These are phyloP conservation scores for Cyprinus carpio DNA, from an alignment of 2,113 vertebrate genomes.

Conservation along the genomic window DNA sequence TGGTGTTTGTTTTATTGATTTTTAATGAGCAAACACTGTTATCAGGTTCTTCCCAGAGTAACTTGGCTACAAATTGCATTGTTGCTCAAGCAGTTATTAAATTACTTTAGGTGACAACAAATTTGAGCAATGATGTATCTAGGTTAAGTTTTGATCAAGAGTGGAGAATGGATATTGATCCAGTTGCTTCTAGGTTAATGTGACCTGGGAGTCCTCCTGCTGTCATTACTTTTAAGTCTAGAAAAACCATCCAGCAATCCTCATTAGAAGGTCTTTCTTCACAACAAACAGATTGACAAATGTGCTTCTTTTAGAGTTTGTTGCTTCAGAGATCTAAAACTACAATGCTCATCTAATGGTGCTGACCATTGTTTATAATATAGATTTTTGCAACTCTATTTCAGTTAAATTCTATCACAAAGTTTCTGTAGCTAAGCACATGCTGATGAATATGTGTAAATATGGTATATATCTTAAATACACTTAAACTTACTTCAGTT, in stretches of 20 bases:
- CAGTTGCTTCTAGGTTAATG: conserved; percentile 7
- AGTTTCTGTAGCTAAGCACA: not conserved
- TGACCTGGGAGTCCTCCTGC: not conserved
- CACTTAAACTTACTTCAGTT: not conserved
- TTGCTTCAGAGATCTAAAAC: not conserved
- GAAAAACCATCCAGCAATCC: not conserved
- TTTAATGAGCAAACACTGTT: conserved; percentile 52
- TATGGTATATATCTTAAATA: not conserved
- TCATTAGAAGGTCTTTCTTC: not conserved
- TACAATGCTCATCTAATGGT: not conserved
- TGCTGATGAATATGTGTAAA: not conserved
- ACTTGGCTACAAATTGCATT: conserved; percentile 52
- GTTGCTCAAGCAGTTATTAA: conserved; percentile 56
- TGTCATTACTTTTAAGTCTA: not conserved
- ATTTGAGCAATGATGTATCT: conserved; percentile 64
- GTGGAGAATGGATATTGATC: conserved; percentile 65
- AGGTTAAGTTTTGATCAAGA: conserved; percentile 63
- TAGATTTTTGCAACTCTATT: not conserved
- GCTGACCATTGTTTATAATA: not conserved
- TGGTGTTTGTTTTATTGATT: conserved; percentile 52
- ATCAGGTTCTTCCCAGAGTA: conserved; percentile 44
- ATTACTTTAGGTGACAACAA: conserved; percentile 65
- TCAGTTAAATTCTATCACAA: not conserved
- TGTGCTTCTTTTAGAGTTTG: not conserved
- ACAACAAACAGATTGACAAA: not conserved